phyloP scores from a whole-genome alignment of 2,888 invertebrate genomes.

The Bombyx huttoni region DNA sequence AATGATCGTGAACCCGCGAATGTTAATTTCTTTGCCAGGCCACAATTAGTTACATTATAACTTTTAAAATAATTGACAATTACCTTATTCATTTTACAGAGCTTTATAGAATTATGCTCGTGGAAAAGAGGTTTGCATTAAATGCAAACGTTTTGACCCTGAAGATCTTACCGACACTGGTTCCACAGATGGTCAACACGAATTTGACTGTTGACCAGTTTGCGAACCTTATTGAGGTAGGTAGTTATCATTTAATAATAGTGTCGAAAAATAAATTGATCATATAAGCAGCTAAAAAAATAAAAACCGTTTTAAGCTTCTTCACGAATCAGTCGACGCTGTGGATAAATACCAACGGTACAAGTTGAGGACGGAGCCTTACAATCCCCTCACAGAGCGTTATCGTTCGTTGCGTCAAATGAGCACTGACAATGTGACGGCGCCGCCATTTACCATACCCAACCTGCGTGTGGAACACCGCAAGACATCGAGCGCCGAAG shows the following conservation, averaged over 20 bases:
- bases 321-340: constrained; percentile 93
- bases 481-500: constrained; percentile 92
- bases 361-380: constrained; percentile 88
- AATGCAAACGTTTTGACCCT: constrained; percentile 94
- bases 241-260: constrained; percentile 17
- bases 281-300: neutral
- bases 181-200: constrained; percentile 94
- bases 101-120: constrained; percentile 91
- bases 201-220: constrained; percentile 49
- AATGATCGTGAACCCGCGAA: constrained; percentile 2
- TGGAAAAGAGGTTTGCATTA: constrained; percentile 91
- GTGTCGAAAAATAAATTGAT: neutral
- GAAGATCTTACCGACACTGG: constrained; percentile 91
- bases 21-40: neutral
- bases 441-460: constrained; percentile 89
- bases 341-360: constrained; percentile 91
- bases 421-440: constrained; percentile 89
- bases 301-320: constrained; percentile 64
- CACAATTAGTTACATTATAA: neutral
- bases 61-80: neutral
- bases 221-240: constrained; percentile 56
- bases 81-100: constrained; percentile 70
- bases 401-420: constrained; percentile 83
- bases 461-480: constrained; percentile 88
- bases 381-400: constrained; percentile 77